Evolutionary conservation across 2,113 vertebrate species (phyloP), one percentile per base, ranked within the genome.

Genomic region (Oncorhynchus clarkii): DNA sequence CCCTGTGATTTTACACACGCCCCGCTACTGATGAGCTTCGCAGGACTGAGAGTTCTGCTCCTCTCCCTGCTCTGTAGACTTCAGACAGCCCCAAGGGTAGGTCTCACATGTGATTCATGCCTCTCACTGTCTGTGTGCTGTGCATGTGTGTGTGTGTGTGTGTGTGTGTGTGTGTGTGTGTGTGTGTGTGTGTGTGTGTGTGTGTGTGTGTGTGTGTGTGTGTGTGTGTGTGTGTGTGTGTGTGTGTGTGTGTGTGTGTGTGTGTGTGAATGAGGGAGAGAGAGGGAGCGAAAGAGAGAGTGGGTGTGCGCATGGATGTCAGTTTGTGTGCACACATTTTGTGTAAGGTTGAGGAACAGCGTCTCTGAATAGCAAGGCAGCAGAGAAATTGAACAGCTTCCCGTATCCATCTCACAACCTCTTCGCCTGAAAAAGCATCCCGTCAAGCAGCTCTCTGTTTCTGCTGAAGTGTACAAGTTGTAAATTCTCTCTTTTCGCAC

Each of bases 381-480:
- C 71, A 1, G 78, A 65, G 62, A 79, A 59, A 82, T 67, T 74
- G 51, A 20, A 65, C 72, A 29, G 64, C 77, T 84, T 72, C 71
- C 48, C 76, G 68, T 74, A 70, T 84, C 72, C 60, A 66, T 75
- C 76, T 78, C 74, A 78, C 69, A 76, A 67, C 74, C 26, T 65
- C 83, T 86, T 70, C 65, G 85, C 73, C 76, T 68, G 51, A 68
- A 31, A 78, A 78, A 16, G 27, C 81, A 77, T 39, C 71, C 74
- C 77, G 39, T 72, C 74, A 34, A 20, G 39, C 39, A 45, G 39
- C 59, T 67, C 65, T 70, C 70, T 4, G 62, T 80, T 83, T 85
- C 67, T 82, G 83, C 78, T 84, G 67, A 86, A 80, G 79, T 77
- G 77, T 62, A 83, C 67, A 76, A 24, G 34, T 51, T 67, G 51